Evolutionary conservation across 2,888 invertebrate genomes (phyloP), one percentile per base, ranked within the genome.

Genomic region (Cheilosia scutellata): DNA sequence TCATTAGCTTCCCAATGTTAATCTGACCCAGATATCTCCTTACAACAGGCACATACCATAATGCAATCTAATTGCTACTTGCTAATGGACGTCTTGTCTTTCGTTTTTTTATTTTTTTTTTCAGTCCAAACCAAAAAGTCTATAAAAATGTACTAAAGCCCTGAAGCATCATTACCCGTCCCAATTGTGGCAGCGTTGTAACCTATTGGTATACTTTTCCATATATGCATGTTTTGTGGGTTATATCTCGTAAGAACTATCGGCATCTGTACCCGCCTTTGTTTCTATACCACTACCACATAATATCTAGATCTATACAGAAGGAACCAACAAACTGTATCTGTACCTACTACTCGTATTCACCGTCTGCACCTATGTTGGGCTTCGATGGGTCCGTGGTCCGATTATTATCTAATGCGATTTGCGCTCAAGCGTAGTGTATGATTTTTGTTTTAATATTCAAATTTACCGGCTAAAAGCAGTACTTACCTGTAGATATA

Each of bases 1-100:
- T 79, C 74, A 84, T 84, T 84, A 79, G 60, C 83, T 74, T 75
- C 74, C 58, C 65, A 79, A 79, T 79, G 79, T 62, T 84, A 84
- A 84, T 84, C 83, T 84, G 79, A 75, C 83, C 83, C 63, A 84
- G 79, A 75, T 84, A 75, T 75, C 75, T 79, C 11, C 70, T 49
- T 63, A 60, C 55, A 62, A 74, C 44, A 63, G 49, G 51, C 55
- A 57, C 47, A 84, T 68, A 79, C 70, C 75, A 58, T 65, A 84
- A 60, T 16, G 16, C 37, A 37, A 37, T 84, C 68, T 79, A 83
- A 78, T 83, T 83, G 72, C 75, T 70, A 65, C 68, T 57, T 75
- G 83, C 58, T 84, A 84, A 84, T 84, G 70, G 65, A 68, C 51
- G 74, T 65, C 76, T 76, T 82, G 76, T 76, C 63, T 65, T 57